phyloP scores from a whole-genome alignment of 2,113 vertebrate species.

The Myotis davidii region DNA sequence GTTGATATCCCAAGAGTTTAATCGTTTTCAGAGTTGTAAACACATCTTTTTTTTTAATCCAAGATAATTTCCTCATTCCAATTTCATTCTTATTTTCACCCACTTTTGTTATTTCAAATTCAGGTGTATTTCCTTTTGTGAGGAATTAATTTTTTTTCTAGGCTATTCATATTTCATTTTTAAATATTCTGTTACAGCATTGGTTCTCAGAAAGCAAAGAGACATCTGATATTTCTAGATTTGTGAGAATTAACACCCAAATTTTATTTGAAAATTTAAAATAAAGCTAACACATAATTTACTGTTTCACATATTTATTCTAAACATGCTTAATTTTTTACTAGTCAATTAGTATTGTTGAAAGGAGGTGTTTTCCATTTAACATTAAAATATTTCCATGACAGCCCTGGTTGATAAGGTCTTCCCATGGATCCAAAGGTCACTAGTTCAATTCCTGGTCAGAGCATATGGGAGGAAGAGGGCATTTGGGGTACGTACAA shows the following conservation, averaged over 20 bases:
- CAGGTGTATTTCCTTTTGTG: neutral
- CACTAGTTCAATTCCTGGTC: too few species aligned
- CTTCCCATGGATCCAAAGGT: too few species aligned
- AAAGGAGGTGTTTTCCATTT: neutral
- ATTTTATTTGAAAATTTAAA: constrained; percentile 1
- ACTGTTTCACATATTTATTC: neutral
- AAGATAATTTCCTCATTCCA: neutral
- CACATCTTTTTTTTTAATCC: neutral
- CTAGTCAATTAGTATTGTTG: neutral
- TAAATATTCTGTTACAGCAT: neutral
- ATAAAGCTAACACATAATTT: neutral
- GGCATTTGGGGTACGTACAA: too few species aligned
- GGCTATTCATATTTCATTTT: neutral
- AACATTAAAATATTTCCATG: neutral
- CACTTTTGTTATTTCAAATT: constrained; percentile 22
- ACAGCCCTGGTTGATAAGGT: neutral
- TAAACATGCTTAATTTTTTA: constrained; percentile 4
- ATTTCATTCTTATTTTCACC: neutral
- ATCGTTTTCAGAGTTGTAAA: neutral
- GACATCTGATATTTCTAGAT: neutral
- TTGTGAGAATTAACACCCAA: neutral
- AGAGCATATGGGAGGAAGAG: too few species aligned
- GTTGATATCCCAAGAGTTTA: neutral
- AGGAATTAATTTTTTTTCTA: neutral
- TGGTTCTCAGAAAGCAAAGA: neutral